These are phyloP conservation scores for Recurvirostra avosetta DNA, from an alignment of 2,113 vertebrate genomes.

Conservation along the genomic window DNA sequence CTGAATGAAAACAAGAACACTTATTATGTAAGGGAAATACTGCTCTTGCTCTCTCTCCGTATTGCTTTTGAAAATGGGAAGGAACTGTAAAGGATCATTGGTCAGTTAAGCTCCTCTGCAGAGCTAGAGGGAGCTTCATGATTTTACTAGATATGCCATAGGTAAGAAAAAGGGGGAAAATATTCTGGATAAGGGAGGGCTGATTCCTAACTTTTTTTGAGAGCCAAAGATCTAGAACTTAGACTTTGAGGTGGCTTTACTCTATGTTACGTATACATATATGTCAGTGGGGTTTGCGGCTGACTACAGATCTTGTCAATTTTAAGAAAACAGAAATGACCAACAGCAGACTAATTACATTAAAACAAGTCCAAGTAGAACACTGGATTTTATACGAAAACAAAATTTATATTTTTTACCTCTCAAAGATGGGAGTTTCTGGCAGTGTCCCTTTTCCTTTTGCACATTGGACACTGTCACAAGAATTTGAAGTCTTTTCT, in stretches of 20 bases:
- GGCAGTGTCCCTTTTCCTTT: not conserved
- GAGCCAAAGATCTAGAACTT: not conserved
- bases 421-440: not conserved
- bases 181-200: not conserved
- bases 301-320: conserved; percentile 12
- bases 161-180: not conserved
- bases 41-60: not conserved
- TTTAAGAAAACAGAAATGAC: conserved; percentile 14
- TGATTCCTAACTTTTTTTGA: not conserved
- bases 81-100: conserved; percentile 62
- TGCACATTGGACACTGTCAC: not conserved
- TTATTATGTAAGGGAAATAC: conserved; percentile 57
- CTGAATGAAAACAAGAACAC: conserved; percentile 49
- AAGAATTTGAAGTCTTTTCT: conserved; percentile 18
- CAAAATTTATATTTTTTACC: not conserved
- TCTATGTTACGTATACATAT: not conserved
- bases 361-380: conserved; percentile 29
- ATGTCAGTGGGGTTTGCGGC: not conserved
- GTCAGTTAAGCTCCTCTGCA: conserved; percentile 69
- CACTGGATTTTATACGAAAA: conserved; percentile 20
- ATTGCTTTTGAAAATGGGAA: conserved; percentile 55
- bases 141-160: conserved; percentile 64
- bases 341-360: conserved; percentile 24
- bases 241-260: not conserved
- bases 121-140: conserved; percentile 70